phyloP scores from a whole-genome alignment of 2,888 invertebrate genomes.

The Aricia artaxerxes region DNA sequence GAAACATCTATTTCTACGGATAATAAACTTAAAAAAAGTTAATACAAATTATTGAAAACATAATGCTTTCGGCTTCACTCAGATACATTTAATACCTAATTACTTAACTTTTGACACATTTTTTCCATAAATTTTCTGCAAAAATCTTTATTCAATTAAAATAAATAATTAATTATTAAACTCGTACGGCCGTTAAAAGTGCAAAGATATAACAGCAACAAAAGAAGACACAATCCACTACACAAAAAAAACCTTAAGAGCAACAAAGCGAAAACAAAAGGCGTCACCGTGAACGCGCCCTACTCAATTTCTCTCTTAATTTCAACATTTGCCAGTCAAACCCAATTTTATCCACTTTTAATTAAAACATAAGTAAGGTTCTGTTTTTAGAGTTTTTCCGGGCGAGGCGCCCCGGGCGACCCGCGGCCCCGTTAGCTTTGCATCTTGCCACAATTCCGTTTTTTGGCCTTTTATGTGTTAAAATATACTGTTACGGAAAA shows the following conservation, averaged over 20 bases:
- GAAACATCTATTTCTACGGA: neutral
- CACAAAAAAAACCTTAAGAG: neutral
- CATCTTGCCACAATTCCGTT: neutral
- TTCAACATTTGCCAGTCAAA: slow-evolving; percentile 30
- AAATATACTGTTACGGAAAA: neutral
- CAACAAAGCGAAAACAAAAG: neutral
- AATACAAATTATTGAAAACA: no score
- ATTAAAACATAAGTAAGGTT: slow-evolving; percentile 31
- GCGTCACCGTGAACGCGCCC: neutral
- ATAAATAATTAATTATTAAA: no score
- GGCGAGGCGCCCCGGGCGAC: neutral
- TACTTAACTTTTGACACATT: no score
- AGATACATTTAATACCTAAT: no score
- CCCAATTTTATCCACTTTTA: slow-evolving; percentile 29
- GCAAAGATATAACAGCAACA: no score
- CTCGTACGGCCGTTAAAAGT: no score
- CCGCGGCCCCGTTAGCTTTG: neutral
- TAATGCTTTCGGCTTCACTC: no score
- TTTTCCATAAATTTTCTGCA: no score
- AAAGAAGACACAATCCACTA: no score
- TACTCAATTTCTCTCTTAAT: slow-evolving; percentile 18
- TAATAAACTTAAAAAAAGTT: no score
- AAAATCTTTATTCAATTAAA: no score
- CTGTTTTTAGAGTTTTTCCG: slow-evolving; percentile 21
- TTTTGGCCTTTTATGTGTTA: neutral